Evolutionary conservation across 2,797 vertebrate species (phyloP), one percentile per base, ranked within the genome.

Genomic region (Myotis planiceps): DNA sequence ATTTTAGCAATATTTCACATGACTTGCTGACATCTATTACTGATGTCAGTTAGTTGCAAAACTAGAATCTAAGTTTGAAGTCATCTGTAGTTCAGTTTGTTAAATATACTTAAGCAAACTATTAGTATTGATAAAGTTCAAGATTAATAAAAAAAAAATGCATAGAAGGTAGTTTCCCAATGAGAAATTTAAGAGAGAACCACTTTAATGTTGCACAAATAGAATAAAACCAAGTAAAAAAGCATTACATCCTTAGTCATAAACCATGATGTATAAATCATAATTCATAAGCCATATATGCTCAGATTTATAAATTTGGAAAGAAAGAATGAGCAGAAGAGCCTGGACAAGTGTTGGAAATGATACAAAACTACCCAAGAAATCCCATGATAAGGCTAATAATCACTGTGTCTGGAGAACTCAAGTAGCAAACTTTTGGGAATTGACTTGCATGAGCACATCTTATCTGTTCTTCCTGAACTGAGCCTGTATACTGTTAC

Each of bases 71-170:
- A 78, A 65, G 16, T 74, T 53, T 72, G n/a, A 78, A 42, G n/a
- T 96, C 74, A 68, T 0, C 0, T 60, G 19, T 55, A 88, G 12
- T 78, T 92, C 25, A 81, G 37, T 47, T 21, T 51, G 37, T 82
- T 86, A 94, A 95, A 92, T 18, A 81, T 19, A 90, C 23, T n/a
- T 42, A 29, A 72, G 34, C 27, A 92, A 84, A 75, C 19, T 53
- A 19, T 37, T 34, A 72, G 21, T 45, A 55, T 45, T 81, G 84
- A 65, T 51, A 27, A 93, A 85, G 60, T 51, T 90, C n/a, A 84
- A 3, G 53, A 81, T 32, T 87, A 92, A 90, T 13, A 74, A 74
- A 51, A 51, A 51, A 34, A 37, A 79, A 78, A 66, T 53, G 23
- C 71, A 60, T 71, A 23, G 55, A 68, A 84, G 23, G n/a, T 49